Evolutionary conservation across 2,888 invertebrate species (phyloP).

Genomic region (Dicycla oo): DNA sequence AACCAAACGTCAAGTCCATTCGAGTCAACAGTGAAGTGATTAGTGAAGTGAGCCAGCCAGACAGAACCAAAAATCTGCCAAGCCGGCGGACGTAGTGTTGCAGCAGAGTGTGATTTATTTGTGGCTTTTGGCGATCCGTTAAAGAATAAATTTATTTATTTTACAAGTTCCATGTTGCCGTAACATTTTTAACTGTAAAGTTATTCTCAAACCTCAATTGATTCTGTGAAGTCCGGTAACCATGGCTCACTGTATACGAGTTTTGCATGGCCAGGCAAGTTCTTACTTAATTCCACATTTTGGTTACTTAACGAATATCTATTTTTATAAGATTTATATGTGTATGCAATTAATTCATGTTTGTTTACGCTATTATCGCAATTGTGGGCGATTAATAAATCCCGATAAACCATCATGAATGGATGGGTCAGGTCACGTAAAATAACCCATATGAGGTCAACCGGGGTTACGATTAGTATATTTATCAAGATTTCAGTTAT

Average conservation of each 20-base stretch:
- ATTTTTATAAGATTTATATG: conserved; percentile 25
- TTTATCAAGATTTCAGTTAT: conserved; percentile 52
- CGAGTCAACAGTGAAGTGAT: too few species aligned
- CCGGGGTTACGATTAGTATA: conserved; percentile 56
- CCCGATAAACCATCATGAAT: conserved; percentile 76
- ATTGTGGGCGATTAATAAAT: conserved; percentile 64
- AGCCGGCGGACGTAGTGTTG: conserved; percentile 71
- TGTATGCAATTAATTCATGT: conserved; percentile 55
- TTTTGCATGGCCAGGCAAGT: conserved; percentile 94
- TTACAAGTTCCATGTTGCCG: conserved; percentile 83
- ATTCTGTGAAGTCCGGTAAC: conserved; percentile 86
- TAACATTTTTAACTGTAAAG: conserved; percentile 74
- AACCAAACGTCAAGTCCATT: conserved; percentile 29
- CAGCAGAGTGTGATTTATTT: conserved; percentile 47
- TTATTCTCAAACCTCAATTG: conserved; percentile 70
- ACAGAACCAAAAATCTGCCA: conserved; percentile 60
- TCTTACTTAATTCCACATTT: conserved; percentile 72
- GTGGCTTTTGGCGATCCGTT: conserved; percentile 46
- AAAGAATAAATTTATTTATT: too few species aligned
- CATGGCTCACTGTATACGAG: conserved; percentile 95
- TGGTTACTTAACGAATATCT: conserved; percentile 28
- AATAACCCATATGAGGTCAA: conserved; percentile 78
- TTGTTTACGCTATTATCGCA: conserved; percentile 81
- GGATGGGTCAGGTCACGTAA: conserved; percentile 77
- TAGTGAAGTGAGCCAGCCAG: too few species aligned